Conservation (phyloP, 2,797 vertebrate genomes). For the Sarcoramphus papa region DNA sequence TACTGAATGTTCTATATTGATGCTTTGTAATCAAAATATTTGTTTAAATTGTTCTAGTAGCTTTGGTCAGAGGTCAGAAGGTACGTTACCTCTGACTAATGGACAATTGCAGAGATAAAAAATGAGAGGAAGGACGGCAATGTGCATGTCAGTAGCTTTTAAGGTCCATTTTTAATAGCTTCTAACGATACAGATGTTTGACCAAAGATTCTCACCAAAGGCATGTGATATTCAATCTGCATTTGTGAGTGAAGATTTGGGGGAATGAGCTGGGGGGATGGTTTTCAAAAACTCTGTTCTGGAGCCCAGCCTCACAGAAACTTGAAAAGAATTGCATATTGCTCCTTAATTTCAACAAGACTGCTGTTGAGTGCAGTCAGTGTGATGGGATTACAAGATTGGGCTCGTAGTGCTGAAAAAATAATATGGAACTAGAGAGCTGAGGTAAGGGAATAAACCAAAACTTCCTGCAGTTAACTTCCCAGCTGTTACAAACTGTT, state of each 20-base stretch:
- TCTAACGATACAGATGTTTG: neutral
- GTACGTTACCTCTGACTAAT: neutral
- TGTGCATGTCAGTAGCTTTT: neutral
- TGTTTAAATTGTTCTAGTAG: slow-evolving; percentile 47
- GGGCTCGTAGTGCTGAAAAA: neutral
- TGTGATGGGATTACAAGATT: neutral
- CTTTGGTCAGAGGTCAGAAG: slow-evolving; percentile 41
- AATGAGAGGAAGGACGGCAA: neutral
- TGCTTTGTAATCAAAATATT: slow-evolving; percentile 51
- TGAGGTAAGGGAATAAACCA: neutral
- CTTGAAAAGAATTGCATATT: neutral
- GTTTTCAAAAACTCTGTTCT: neutral
- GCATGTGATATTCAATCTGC: neutral
- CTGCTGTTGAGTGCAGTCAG: neutral
- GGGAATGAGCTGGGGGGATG: neutral
- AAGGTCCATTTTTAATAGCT: neutral
- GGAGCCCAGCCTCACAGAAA: neutral
- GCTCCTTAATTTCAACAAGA: neutral
- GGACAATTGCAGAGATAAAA: neutral
- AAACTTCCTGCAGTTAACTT: slow-evolving; percentile 46
- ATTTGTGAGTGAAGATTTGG: neutral
- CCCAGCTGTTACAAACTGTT: slow-evolving; percentile 46
- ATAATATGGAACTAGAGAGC: neutral
- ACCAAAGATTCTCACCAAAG: neutral
- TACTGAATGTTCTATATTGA: neutral